Evolutionary conservation across 2,113 vertebrate genomes (phyloP).

Genomic region (Chaetodon auriga): DNA sequence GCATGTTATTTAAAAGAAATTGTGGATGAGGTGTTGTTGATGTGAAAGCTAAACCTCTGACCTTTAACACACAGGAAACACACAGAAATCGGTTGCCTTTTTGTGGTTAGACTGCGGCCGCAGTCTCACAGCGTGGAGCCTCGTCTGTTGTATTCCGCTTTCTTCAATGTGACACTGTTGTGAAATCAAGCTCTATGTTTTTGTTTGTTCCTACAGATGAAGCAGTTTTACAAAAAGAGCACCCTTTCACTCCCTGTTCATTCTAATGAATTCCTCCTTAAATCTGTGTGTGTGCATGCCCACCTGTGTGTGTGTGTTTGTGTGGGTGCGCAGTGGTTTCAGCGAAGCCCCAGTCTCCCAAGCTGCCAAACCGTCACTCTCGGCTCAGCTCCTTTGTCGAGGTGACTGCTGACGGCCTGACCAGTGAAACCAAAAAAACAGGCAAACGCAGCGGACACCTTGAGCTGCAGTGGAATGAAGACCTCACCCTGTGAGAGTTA

Average conservation of each 20-base stretch:
- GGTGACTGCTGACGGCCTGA: slow-evolving; percentile 91
- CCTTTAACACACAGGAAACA: neutral
- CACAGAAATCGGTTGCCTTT: neutral
- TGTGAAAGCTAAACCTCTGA: slow-evolving; percentile 2
- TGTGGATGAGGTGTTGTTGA: neutral
- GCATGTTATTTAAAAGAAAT: neutral
- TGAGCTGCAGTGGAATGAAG: slow-evolving; percentile 96
- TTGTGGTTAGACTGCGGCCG: slow-evolving; percentile 8
- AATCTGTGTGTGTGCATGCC: neutral
- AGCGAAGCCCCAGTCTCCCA: slow-evolving; percentile 93
- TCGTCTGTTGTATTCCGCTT: neutral
- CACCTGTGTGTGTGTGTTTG: neutral
- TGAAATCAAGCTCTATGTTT: neutral
- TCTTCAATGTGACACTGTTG: neutral
- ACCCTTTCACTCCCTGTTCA: neutral
- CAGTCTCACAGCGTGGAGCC: neutral
- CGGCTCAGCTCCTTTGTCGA: slow-evolving; percentile 95
- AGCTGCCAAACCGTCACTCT: slow-evolving; percentile 86
- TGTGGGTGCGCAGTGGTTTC: slow-evolving; percentile 86
- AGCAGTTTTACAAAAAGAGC: neutral
- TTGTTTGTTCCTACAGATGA: neutral
- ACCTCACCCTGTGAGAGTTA: slow-evolving; percentile 87
- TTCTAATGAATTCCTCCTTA: neutral
- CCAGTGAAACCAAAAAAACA: slow-evolving; percentile 94
- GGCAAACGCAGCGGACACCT: slow-evolving; percentile 92